Evolutionary conservation across 1,140 invertebrate species (phyloP).

Genomic region (Leptopilina boulardi): DNA sequence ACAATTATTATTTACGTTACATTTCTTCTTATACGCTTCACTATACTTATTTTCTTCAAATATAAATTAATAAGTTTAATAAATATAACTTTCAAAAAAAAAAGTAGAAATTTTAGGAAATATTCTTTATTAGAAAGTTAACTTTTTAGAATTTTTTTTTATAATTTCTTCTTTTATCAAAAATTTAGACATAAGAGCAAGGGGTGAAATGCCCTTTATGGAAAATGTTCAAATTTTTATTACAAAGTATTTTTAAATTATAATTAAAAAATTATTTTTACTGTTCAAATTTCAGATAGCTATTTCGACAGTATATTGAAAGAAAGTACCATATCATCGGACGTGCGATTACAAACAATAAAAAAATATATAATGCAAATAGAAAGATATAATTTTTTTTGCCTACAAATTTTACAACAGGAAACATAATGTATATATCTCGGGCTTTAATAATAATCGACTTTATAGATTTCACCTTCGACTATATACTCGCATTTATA

Average conservation of each 20-base stretch:
- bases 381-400: slow-evolving; percentile 9
- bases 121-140: neutral
- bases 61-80: too few relatives aligned
- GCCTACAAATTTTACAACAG: neutral
- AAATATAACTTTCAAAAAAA: too few relatives aligned
- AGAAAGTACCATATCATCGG: neutral
- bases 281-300: neutral
- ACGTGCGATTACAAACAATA: neutral
- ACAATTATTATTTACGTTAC: too few relatives aligned
- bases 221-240: too few relatives aligned
- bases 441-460: neutral
- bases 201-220: too few relatives aligned
- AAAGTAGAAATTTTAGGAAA: too few relatives aligned
- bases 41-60: too few relatives aligned
- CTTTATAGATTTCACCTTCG: neutral
- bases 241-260: too few relatives aligned
- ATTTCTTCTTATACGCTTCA: too few relatives aligned
- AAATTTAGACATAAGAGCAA: too few relatives aligned
- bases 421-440: neutral
- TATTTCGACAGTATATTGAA: neutral
- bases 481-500: neutral
- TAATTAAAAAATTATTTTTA: too few relatives aligned
- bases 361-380: neutral
- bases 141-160: neutral
- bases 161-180: too few relatives aligned